phyloP scores from a whole-genome alignment of 1,140 invertebrate species.

The Philotrypesis tridentata region DNA sequence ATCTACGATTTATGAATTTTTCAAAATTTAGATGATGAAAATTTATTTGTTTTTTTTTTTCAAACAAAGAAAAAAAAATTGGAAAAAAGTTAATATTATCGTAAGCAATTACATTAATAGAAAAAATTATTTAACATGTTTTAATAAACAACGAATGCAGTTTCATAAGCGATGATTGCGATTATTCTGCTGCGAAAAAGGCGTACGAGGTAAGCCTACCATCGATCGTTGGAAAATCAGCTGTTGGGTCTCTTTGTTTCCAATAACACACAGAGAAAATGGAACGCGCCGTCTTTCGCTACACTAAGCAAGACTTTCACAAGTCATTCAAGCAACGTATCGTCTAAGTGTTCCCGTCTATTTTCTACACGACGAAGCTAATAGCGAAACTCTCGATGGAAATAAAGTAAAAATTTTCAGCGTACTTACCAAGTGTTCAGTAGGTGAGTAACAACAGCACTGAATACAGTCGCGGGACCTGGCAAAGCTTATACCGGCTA shows the following conservation, averaged over 20 bases:
- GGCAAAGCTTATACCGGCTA: conserved; percentile 58
- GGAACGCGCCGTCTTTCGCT: neutral
- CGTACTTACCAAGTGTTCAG: conserved; percentile 66
- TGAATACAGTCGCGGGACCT: conserved; percentile 55
- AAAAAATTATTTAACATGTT: neutral
- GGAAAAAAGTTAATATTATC: too few relatives aligned
- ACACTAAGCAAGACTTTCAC: neutral
- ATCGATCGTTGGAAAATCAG: conserved; percentile 27
- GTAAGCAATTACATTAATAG: too few relatives aligned
- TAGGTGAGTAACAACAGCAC: conserved; percentile 65
- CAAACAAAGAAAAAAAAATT: too few relatives aligned
- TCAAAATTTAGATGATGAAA: too few relatives aligned
- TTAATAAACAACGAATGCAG: neutral
- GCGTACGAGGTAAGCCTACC: neutral
- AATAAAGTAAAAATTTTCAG: neutral
- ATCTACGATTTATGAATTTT: too few relatives aligned
- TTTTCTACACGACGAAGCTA: neutral
- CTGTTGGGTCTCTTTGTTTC: conserved; percentile 29
- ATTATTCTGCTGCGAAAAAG: neutral
- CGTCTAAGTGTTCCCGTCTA: neutral
- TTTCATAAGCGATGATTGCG: neutral
- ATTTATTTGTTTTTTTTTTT: too few relatives aligned
- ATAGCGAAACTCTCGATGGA: neutral
- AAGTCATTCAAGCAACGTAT: neutral
- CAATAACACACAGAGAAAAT: neutral